Evolutionary conservation across 2,888 invertebrate species (phyloP), one percentile per base, ranked within the genome.

Genomic region (Coleophora flavipennella): DNA sequence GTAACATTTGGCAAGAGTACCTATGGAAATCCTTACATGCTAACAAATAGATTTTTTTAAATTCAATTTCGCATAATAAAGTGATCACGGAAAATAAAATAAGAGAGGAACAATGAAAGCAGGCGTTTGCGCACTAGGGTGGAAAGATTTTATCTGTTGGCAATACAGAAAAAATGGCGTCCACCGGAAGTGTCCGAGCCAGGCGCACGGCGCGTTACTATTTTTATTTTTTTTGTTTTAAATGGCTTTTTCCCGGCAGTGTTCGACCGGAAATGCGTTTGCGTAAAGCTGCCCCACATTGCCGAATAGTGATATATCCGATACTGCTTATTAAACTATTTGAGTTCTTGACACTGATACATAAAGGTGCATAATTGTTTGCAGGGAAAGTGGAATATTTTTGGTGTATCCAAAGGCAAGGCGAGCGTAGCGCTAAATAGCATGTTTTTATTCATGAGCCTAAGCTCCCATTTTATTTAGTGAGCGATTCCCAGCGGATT

Each of bases 121-220:
- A 69, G 70, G 68, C 69, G 78, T 76, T 67, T 64, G 79, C 60
- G 81, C 83, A 81, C 79, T 80, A 81, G 80, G 77, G 74, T 76
- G 81, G 83, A 84, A 84, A 84, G 84, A 84, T 84, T 84, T 83
- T 84, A 84, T 84, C 84, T 80, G 83, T 78, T 83, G 77, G 80
- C 83, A 81, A 83, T 84, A 84, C 80, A 84, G 83, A 83, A 84
- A 84, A 83, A 84, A 84, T 83, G 80, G 84, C 81, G 84, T 77
- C 83, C 83, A 84, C 84, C 84, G 84, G 84, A 84, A 84, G 84
- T 83, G 84, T 83, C 84, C 84, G 79, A 84, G 73, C 78, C 60
- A 58, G 74, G 77, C 75, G 79, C 72, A 72, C 77, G 67, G 79
- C 80, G 72, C 77, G 79, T 76, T 79, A 81, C 81, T 72, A 80